Conservation (phyloP, 2,888 invertebrate genomes). For the Phasia obesa region DNA sequence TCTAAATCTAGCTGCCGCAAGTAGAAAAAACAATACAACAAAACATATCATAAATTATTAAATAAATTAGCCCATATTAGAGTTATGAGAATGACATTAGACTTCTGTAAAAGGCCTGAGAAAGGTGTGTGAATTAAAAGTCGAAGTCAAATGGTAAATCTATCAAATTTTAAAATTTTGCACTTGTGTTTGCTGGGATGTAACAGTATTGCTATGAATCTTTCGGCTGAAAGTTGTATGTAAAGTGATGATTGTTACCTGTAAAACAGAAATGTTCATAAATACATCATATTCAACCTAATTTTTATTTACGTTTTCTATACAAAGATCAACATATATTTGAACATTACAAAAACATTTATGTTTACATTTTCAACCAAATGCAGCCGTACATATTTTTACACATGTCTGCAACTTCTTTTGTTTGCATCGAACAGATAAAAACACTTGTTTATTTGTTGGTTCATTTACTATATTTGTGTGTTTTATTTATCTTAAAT, state of each 20-base stretch:
- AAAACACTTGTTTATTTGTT: constrained; percentile 7
- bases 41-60: no score
- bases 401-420: constrained; percentile 6
- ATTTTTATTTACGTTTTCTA: constrained; percentile 49
- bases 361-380: not conserved
- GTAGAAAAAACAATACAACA: no score
- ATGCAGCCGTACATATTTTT: not conserved
- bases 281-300: constrained; percentile 32
- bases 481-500: constrained; percentile 33
- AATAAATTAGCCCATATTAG: no score
- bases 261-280: constrained; percentile 1
- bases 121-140: no score
- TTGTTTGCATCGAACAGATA: constrained; percentile 11
- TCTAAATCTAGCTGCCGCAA: no score
- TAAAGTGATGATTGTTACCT: no score
- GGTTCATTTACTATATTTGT: not conserved
- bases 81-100: no score
- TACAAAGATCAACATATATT: constrained; percentile 22
- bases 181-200: no score
- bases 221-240: constrained; percentile 13
- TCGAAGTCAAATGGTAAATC: no score
- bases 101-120: no score
- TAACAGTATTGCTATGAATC: not conserved
- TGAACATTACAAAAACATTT: not conserved
- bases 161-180: no score